These are phyloP conservation scores for Himantopus leucocephalus DNA, from an alignment of 2,113 vertebrate species.

Conservation along the genomic window DNA sequence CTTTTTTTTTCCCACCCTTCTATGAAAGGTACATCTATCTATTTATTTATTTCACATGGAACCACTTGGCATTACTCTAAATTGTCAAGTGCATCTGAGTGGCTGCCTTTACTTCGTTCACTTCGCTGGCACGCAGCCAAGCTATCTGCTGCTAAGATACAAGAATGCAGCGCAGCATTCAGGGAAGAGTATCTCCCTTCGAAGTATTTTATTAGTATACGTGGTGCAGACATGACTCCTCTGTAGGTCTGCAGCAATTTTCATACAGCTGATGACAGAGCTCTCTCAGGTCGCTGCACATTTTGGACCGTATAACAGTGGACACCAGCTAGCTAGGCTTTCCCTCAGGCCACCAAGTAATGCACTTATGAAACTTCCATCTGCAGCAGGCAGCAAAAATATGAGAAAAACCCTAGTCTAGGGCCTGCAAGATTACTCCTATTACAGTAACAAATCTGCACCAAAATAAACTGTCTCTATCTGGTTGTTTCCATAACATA, in stretches of 20 bases:
- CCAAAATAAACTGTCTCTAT: neutral
- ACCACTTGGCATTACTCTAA: neutral
- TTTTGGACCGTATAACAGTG: neutral
- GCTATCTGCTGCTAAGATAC: neutral
- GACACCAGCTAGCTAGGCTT: neutral
- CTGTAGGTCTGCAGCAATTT: neutral
- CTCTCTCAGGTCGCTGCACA: constrained; percentile 2
- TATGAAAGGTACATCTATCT: neutral
- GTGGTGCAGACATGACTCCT: neutral
- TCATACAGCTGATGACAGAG: neutral
- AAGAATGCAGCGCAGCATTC: neutral
- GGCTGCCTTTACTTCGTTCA: neutral
- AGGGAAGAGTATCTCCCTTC: neutral
- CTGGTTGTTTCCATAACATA: neutral
- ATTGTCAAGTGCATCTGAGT: neutral
- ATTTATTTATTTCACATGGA: neutral
- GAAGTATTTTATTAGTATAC: neutral
- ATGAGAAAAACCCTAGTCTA: neutral
- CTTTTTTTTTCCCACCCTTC: neutral
- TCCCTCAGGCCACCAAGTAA: neutral
- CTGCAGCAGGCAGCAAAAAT: neutral
- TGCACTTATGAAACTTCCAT: neutral
- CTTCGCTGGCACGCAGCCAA: neutral
- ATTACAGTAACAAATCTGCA: neutral
- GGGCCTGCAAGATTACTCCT: neutral